These are phyloP conservation scores for Phortica okadai DNA, from an alignment of 2,888 invertebrate species.

Conservation along the genomic window DNA sequence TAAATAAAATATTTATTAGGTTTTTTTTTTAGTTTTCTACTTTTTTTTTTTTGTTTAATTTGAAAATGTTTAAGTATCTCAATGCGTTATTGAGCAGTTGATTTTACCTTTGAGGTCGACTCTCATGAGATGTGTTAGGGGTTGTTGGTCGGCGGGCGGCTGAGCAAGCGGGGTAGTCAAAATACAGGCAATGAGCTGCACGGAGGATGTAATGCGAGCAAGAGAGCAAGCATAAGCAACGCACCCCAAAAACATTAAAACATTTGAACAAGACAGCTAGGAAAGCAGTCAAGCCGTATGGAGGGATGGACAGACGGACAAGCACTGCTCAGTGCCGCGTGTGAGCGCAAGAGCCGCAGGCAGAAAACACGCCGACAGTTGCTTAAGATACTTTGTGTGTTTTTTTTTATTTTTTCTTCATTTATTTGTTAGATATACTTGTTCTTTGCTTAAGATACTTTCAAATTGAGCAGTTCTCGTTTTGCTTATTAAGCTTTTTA, in stretches of 20 bases:
- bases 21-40: background rate
- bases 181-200: no score
- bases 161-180: background rate
- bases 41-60: background rate
- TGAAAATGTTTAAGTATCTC: background rate
- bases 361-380: constrained; percentile 39
- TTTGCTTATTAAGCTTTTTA: no score
- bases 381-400: background rate
- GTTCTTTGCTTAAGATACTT: background rate
- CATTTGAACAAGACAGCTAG: no score
- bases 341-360: no score
- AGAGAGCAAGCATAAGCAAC: no score
- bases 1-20: background rate
- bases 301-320: no score
- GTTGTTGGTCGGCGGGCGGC: background rate
- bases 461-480: no score
- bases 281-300: no score
- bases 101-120: constrained; percentile 15
- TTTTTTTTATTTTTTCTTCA: background rate
- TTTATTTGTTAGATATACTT: background rate
- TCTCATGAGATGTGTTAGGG: background rate
- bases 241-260: no score
- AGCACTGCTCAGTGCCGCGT: no score
- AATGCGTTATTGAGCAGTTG: constrained; percentile 39
- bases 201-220: no score